phyloP scores from a whole-genome alignment of 1,140 invertebrate species.

The Homarus americanus region DNA sequence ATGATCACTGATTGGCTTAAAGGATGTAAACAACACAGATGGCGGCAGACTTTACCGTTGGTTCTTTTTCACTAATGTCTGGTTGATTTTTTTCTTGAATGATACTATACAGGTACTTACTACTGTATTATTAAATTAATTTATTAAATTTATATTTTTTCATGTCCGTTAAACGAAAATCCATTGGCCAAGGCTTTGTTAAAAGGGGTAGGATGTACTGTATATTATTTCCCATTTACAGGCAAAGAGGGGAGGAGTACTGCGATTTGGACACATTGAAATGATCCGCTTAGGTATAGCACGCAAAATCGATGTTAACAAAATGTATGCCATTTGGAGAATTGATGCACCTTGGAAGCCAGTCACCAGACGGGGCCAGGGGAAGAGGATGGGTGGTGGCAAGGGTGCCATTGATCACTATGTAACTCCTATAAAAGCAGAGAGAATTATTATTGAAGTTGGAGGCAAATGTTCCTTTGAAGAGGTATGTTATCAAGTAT shows the following conservation, averaged over 20 bases:
- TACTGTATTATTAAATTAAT: too few relatives aligned
- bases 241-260: slow-evolving; percentile 90
- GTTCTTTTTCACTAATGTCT: too few relatives aligned
- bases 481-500: slow-evolving; percentile 83
- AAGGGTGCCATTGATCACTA: slow-evolving; percentile 98
- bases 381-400: slow-evolving; percentile 95
- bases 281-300: slow-evolving; percentile 89
- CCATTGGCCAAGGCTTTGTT: too few relatives aligned
- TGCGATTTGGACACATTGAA: slow-evolving; percentile 91
- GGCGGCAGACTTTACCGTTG: too few relatives aligned
- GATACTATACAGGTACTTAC: too few relatives aligned
- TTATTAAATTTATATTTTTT: too few relatives aligned
- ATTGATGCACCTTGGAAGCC: slow-evolving; percentile 97
- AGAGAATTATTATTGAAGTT: slow-evolving; percentile 96
- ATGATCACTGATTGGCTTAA: too few relatives aligned
- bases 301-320: slow-evolving; percentile 86
- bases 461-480: slow-evolving; percentile 92
- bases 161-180: too few relatives aligned
- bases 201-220: background rate
- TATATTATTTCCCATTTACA: background rate
- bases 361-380: slow-evolving; percentile 93
- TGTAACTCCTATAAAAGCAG: slow-evolving; percentile 93
- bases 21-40: too few relatives aligned
- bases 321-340: slow-evolving; percentile 97
- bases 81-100: too few relatives aligned